Evolutionary conservation across 2,888 invertebrate species (phyloP), one percentile per base, ranked within the genome.

Genomic region (Apomyelois bistriatella): DNA sequence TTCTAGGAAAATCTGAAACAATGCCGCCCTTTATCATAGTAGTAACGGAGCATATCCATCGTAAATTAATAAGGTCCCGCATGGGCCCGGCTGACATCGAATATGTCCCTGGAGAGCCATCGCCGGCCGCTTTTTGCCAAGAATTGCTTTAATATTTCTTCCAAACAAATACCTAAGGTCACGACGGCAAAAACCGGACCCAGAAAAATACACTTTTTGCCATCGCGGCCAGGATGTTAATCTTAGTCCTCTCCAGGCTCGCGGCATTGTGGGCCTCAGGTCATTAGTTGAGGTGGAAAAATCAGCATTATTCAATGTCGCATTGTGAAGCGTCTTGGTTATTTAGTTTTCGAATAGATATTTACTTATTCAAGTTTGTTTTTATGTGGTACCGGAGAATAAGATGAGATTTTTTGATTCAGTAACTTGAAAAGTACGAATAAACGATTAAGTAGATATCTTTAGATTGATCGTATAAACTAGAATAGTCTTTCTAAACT

Each of bases 101-200:
- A 58, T 58, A 42, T 49, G 52, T 57, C 63, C 60, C 63, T 12
- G 9, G 60, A 54, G 63, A 37, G 49, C 52, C 53, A 47, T 49
- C 38, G 50, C 42, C 37, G 41, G 47, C 35, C 50, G 48, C 36
- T 52, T 48, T 54, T 54, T 53, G 50, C 53, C 43, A 50, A 53
- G 52, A 53, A 58, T 59, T 55, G 52, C 56, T 51, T 47, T 53
- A 48, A 62, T 64, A 61, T 60, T 58, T 61, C 61, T 58, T 55
- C 46, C 52, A 56, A 59, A 64, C 60, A 62, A 62, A 59, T 58
- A 59, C 56, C 58, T 50, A 48, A 54, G 55, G 55, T 50, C 59
- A 30, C 49, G 49, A 50, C 56, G 59, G 58, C 41, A 36, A 47
- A 35, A 48, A 49, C 37, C 28, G 32, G 10, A 9, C 32, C 43